Evolutionary conservation across 2,888 invertebrate species (phyloP).

Genomic region (Brenthis hecate): DNA sequence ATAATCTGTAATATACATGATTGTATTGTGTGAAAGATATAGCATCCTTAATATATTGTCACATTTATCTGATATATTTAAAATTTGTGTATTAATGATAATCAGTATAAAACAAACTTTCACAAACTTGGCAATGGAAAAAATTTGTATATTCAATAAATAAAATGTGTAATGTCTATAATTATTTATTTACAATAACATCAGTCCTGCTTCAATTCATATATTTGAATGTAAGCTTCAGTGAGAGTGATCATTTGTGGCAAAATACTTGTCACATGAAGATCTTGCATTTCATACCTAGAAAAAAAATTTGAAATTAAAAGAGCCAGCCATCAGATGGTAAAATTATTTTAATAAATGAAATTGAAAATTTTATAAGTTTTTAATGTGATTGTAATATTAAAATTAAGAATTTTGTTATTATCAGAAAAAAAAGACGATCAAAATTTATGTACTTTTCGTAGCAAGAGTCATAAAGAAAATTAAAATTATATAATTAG

Average conservation of each 20-base stretch:
- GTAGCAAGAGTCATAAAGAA: no score
- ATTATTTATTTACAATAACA: slow-evolving; percentile 47
- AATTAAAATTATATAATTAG: no score
- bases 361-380: background rate
- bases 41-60: slow-evolving; percentile 44
- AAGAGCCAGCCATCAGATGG: no score
- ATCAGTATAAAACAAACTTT: slow-evolving; percentile 25
- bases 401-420: no score
- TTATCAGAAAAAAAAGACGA: no score
- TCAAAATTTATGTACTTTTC: no score
- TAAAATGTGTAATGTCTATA: slow-evolving; percentile 54
- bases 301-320: slow-evolving; percentile 42
- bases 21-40: slow-evolving; percentile 62
- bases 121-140: slow-evolving; percentile 40
- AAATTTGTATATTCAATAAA: slow-evolving; percentile 74
- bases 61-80: slow-evolving; percentile 49
- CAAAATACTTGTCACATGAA: slow-evolving; percentile 98
- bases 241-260: slow-evolving; percentile 99
- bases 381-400: background rate
- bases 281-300: slow-evolving; percentile 95
- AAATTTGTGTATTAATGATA: slow-evolving; percentile 32
- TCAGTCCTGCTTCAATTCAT: slow-evolving; percentile 83
- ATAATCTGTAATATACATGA: slow-evolving; percentile 27
- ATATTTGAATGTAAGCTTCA: slow-evolving; percentile 98
- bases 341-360: no score